Conservation (phyloP, 2,888 invertebrate species). For the Cryptocephalus moraei region DNA sequence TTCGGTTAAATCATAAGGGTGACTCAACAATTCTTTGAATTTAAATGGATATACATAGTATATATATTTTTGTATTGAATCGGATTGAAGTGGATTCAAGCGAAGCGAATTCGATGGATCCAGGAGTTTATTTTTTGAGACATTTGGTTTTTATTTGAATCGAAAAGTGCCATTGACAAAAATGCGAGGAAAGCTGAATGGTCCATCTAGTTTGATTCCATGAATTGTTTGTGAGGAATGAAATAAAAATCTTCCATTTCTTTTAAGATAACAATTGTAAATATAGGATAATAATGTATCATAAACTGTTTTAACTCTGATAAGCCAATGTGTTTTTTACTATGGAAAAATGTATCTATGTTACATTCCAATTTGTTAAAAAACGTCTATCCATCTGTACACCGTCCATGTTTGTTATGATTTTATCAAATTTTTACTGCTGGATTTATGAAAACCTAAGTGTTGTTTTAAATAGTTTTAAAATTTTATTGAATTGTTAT, state of each 20-base stretch:
- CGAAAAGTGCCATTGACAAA: slow-evolving; percentile 20
- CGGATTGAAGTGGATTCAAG: slow-evolving; percentile 12
- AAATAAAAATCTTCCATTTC: slow-evolving; percentile 20
- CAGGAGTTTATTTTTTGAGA: slow-evolving; percentile 1
- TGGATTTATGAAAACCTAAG: slow-evolving; percentile 10
- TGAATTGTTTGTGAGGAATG: slow-evolving; percentile 4
- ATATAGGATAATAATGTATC: slow-evolving; percentile 28
- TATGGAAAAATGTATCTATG: no score
- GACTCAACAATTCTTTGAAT: background rate
- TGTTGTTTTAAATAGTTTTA: slow-evolving; percentile 22
- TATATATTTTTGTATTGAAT: slow-evolving; percentile 17
- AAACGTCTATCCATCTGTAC: slow-evolving; percentile 4
- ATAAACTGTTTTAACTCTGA: slow-evolving; percentile 7
- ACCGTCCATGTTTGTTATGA: slow-evolving; percentile 22
- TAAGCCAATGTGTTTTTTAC: no score
- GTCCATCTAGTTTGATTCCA: slow-evolving; percentile 13
- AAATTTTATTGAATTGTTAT: slow-evolving; percentile 31
- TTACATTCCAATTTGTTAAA: slow-evolving; percentile 12
- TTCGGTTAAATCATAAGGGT: background rate
- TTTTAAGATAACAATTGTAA: slow-evolving; percentile 24
- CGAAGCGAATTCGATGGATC: slow-evolving; percentile 5
- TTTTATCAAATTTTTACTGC: slow-evolving; percentile 1
- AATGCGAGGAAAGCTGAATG: slow-evolving; percentile 6
- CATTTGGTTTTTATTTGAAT: slow-evolving; percentile 5
- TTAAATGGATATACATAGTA: slow-evolving; percentile 4